These are phyloP conservation scores for Myopa testacea DNA, from an alignment of 2,888 invertebrate species.

Conservation along the genomic window DNA sequence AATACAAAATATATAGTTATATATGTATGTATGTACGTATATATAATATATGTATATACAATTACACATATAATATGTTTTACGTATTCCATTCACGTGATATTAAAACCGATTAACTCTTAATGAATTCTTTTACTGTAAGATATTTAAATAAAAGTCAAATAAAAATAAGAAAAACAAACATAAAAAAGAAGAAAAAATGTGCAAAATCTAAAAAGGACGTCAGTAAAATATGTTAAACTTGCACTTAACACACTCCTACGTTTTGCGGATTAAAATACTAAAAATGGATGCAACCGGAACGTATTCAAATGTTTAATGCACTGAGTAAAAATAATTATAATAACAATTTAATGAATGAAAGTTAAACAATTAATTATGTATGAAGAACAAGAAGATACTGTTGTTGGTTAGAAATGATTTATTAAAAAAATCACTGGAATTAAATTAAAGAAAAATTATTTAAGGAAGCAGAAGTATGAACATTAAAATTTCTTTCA, in stretches of 20 bases:
- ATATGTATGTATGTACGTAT: neutral
- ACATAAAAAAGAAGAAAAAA: neutral
- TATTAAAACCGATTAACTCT: slow-evolving; percentile 17
- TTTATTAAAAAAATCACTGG: too few species aligned
- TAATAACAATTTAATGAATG: too few species aligned
- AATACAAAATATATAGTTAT: neutral
- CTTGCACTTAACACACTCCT: neutral
- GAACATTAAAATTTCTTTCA: too few species aligned
- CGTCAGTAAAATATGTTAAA: neutral
- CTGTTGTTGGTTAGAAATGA: too few species aligned
- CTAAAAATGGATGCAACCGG: too few species aligned
- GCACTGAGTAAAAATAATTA: too few species aligned
- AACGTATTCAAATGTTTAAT: too few species aligned
- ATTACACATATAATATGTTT: neutral
- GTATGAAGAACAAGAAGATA: too few species aligned
- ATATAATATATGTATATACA: neutral
- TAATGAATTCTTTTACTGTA: slow-evolving; percentile 19
- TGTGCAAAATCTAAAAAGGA: neutral
- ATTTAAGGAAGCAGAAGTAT: too few species aligned
- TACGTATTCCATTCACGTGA: slow-evolving; percentile 20
- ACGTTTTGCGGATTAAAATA: too few species aligned
- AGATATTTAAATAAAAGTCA: slow-evolving; percentile 12
- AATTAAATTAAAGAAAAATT: too few species aligned
- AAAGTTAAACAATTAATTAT: too few species aligned
- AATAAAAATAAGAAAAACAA: neutral